These are phyloP conservation scores for Pachycephala philippinensis DNA, from an alignment of 2,113 vertebrate genomes.

Conservation along the genomic window DNA sequence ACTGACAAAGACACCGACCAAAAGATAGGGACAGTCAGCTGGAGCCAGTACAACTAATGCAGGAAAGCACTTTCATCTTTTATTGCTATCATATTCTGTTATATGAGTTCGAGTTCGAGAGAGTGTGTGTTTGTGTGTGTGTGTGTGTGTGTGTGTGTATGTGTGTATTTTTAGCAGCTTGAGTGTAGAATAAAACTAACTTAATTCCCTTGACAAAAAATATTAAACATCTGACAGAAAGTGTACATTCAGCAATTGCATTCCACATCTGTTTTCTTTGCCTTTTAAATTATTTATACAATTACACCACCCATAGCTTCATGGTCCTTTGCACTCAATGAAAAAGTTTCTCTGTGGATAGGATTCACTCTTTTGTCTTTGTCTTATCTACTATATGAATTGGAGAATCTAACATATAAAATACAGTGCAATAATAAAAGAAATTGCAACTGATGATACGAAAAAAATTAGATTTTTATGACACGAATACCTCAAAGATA, in stretches of 20 bases:
- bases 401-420: neutral
- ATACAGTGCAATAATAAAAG: neutral
- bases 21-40: neutral
- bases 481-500: neutral
- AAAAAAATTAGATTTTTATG: neutral
- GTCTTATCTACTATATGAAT: neutral
- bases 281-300: conserved; percentile 6
- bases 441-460: neutral
- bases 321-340: neutral
- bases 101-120: too few relatives aligned
- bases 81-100: neutral
- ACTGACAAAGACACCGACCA: neutral
- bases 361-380: neutral
- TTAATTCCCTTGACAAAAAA: neutral
- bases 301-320: neutral
- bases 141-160: too few relatives aligned
- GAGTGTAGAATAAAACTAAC: neutral
- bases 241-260: neutral
- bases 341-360: neutral
- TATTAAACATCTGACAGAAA: neutral
- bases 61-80: neutral
- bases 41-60: neutral
- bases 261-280: conserved; percentile 4
- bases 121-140: too few relatives aligned
- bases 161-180: neutral